Evolutionary conservation across 92 coral and sea anemone genomes (phyloP), one percentile per base, ranked within the genome.

Genomic region (Paragorgia papillata): DNA sequence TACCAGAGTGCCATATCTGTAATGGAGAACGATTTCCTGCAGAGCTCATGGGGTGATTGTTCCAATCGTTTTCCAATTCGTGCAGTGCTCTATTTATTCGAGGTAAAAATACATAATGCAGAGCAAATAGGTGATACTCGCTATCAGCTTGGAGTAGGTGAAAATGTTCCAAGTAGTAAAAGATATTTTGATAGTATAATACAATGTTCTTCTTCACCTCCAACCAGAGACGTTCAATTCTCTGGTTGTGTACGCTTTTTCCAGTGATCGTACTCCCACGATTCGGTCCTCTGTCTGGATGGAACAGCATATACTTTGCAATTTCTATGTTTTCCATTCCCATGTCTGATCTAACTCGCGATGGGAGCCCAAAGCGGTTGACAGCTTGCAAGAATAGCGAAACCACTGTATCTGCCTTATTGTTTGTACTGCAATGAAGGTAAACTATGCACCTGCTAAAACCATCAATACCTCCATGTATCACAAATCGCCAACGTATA

Each of bases 331-430:
- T 75, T 33, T 76, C 89, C 26, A 75, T 62, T 21, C 84, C 84
- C 48, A 77, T 79, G 69, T 86, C 81, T 46, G 69, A 73, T 32
- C 87, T 69, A n/a, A 86, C 90, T 22, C 84, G 76, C 33, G 85
- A 87, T 37, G 88, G 88, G 18, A 87, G n/a, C 25, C 91, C 91
- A 87, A 64, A 87, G 9, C 13, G 29, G 22, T 40, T 34, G 26
- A 62, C 68, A 18, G 66, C 88, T 58, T 87, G 24, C 60, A 71
- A 32, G 84, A 87, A 87, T 43, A 54, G 61, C 7, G 54, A 85
- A 20, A 87, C 59, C 15, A 84, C 91, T 35, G 91, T 79, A 41
- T 59, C 26, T 24, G 88, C 60, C 46, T 51, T 54, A 62, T 87
- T 84, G 80, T 87, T 87, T 50, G 79, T 21, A 14, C 87, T 85